A percentile compares a stretch with the other conserved stretches of the same genome.
Conservation (phyloP, 2,113 vertebrate species). For the Eira barbara region DNA sequence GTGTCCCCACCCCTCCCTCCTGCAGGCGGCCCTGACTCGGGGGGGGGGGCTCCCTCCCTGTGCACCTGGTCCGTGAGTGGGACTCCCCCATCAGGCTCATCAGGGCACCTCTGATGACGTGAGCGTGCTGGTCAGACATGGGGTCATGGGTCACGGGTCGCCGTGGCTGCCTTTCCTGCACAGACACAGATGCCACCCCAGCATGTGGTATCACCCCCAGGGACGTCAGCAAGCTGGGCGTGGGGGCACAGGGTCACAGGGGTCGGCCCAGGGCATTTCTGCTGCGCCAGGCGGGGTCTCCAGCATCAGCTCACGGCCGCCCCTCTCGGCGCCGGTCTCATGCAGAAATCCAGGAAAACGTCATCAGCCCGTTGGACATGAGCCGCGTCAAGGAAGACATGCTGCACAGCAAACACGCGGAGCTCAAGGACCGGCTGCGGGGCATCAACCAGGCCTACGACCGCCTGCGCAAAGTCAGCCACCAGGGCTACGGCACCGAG, state of each 20-base stretch:
- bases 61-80: neutral
- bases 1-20: slow-evolving; percentile 62
- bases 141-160: neutral
- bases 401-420: slow-evolving; percentile 89
- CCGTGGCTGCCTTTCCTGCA: too few species aligned
- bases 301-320: accelerated
- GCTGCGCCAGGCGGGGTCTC: neutral
- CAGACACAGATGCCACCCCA: neutral
- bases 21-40: accelerated
- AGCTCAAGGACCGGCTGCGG: slow-evolving; percentile 91
- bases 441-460: slow-evolving; percentile 93
- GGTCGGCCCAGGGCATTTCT: neutral
- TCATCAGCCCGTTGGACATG: slow-evolving; percentile 87
- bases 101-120: accelerated
- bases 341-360: slow-evolving; percentile 90
- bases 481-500: slow-evolving; percentile 89
- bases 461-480: slow-evolving; percentile 92
- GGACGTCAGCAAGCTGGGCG: neutral
- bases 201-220: neutral
- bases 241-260: neutral
- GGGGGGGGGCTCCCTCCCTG: neutral
- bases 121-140: neutral
- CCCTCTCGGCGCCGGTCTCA: accelerated
- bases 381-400: slow-evolving; percentile 81
- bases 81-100: neutral